Conservation (phyloP, 2,888 invertebrate genomes). For the Caprella mutica region DNA sequence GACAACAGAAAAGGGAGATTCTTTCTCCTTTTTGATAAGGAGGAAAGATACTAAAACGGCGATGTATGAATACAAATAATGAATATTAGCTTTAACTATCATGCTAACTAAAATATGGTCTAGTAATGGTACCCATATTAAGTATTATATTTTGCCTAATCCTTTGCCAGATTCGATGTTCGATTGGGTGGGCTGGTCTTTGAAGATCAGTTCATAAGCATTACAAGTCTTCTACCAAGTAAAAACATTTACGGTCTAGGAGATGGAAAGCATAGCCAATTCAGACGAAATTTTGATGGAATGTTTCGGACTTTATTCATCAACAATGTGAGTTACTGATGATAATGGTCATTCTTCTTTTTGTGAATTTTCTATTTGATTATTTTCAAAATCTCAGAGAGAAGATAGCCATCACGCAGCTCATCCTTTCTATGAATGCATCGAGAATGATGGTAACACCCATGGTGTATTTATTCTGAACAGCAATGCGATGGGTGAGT, state of each 20-base stretch:
- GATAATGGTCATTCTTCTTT: too few species aligned
- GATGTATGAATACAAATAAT: slow-evolving; percentile 33
- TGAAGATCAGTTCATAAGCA: slow-evolving; percentile 43
- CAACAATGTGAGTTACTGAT: too few species aligned
- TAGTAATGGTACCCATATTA: neutral
- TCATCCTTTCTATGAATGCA: slow-evolving; percentile 21
- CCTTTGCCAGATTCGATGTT: slow-evolving; percentile 36
- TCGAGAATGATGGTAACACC: slow-evolving; percentile 18
- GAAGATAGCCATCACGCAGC: slow-evolving; percentile 13
- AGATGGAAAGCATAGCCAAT: slow-evolving; percentile 40
- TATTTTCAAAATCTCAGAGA: neutral
- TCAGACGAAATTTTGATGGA: slow-evolving; percentile 40
- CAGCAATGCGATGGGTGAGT: slow-evolving; percentile 29
- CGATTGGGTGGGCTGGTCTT: slow-evolving; percentile 41
- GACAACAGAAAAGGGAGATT: slow-evolving; percentile 34
- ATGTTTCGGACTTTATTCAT: slow-evolving; percentile 37
- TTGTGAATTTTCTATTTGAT: too few species aligned
- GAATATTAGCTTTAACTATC: too few species aligned
- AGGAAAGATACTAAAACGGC: slow-evolving; percentile 36
- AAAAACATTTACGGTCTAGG: slow-evolving; percentile 43
- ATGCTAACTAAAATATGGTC: too few species aligned
- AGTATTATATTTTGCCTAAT: slow-evolving; percentile 5
- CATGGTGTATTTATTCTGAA: slow-evolving; percentile 20
- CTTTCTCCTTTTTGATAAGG: slow-evolving; percentile 39
- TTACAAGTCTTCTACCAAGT: slow-evolving; percentile 40